Conservation (phyloP, 2,888 invertebrate species). For the Xanthorhoe designata region DNA sequence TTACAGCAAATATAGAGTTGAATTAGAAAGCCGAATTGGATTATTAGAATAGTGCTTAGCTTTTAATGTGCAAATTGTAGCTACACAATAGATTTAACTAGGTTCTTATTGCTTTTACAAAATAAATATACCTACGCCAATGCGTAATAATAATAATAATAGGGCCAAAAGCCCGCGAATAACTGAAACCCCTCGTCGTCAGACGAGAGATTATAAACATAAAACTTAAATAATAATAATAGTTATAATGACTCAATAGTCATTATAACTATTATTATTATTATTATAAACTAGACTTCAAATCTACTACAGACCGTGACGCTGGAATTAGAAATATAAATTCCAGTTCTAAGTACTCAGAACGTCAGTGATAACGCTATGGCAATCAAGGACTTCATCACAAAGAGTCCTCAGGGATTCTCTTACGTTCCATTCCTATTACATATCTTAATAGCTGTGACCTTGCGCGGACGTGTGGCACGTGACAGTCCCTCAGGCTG, state of each 20-base stretch:
- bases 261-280: too few relatives aligned
- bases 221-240: too few relatives aligned
- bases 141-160: too few relatives aligned
- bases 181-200: too few relatives aligned
- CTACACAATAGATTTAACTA: not conserved
- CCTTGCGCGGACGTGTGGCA: conserved; percentile 49
- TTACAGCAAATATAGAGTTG: not conserved
- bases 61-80: not conserved
- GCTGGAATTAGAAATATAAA: not conserved
- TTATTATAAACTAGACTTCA: too few relatives aligned
- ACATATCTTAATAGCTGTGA: conserved; percentile 42
- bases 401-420: conserved; percentile 37
- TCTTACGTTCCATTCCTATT: conserved; percentile 34
- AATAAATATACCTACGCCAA: too few relatives aligned
- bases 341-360: conserved; percentile 1
- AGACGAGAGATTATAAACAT: too few relatives aligned
- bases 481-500: conserved; percentile 40
- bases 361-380: conserved; percentile 34
- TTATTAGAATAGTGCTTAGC: not conserved
- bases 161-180: too few relatives aligned
- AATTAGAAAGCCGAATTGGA: not conserved
- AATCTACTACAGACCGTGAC: too few relatives aligned
- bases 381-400: conserved; percentile 37
- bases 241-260: too few relatives aligned
- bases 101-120: too few relatives aligned